Evolutionary conservation across 2,888 invertebrate species (phyloP), one percentile per base, ranked within the genome.

Genomic region (Unio pictorum): DNA sequence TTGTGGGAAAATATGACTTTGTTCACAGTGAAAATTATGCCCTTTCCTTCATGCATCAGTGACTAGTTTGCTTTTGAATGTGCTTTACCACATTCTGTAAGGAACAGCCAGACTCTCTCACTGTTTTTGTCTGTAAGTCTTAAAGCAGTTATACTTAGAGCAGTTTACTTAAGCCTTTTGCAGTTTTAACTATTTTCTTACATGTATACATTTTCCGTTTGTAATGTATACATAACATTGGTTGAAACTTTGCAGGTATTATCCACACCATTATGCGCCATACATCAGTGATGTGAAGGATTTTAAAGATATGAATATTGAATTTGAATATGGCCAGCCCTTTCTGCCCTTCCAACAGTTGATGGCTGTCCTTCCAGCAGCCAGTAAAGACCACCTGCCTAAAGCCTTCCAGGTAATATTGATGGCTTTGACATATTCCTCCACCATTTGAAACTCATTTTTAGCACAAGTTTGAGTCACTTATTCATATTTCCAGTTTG

Each of bases 361-460:
- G 83, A 99, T 99, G 99, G 96, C 98, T 58, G 99, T 99, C 68
- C 97, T 99, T 91, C 99, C 99, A 67, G 98, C 99, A 20, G 98
- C 98, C 61, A 98, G 97, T 91, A 94, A 96, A 78, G 93, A 94
- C 66, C 97, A 99, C 90, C 95, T 99, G 75, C 99, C 99, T 55
- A 90, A 92, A 78, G 94, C 97, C 3, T 98, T 97, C 95, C 96
- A 87, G 83, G 89, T 88, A 65, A 67, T 72, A 28, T 15, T 45
- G 11, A 15, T 45, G 45, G 45, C 15, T 3, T 45, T 1, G 15
- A 15, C 3, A 3, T 45, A 45, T 45, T 45, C 3, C 0, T 11
- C 45, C 15, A 45, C 45, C 45, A 45, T 45, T 45, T 45, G 45
- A 45, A 45, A 45, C 45, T 15, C 3, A 11, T 45, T 99, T 68